phyloP scores from a whole-genome alignment of 2,888 invertebrate genomes.

The Tubulanus polymorphus region DNA sequence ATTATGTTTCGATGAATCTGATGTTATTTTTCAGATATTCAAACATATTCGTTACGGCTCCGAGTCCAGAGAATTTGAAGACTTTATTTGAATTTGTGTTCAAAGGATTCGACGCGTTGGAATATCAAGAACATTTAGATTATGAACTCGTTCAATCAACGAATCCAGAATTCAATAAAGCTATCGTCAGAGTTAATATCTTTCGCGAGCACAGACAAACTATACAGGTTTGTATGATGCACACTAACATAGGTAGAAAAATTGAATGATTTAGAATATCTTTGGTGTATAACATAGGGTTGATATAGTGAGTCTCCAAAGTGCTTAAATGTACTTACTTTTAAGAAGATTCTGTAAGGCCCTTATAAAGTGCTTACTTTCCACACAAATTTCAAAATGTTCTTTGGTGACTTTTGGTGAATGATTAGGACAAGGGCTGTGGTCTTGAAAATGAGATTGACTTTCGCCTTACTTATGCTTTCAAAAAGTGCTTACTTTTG shows the following conservation, averaged over 20 bases:
- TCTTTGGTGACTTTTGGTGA: no score
- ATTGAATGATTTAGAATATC: not conserved
- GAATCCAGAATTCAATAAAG: conserved; percentile 94
- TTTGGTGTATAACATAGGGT: no score
- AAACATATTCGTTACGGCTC: conserved; percentile 95
- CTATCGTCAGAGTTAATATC: conserved; percentile 87
- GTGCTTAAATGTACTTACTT: no score
- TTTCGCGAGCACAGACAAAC: conserved; percentile 88
- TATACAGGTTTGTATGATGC: conserved; percentile 66
- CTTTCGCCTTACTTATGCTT: no score
- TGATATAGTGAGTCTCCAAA: no score
- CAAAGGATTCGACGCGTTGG: conserved; percentile 88
- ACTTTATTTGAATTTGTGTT: conserved; percentile 96
- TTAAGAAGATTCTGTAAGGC: no score
- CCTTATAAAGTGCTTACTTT: no score
- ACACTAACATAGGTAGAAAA: not conserved
- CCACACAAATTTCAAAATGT: no score
- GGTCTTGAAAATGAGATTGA: no score
- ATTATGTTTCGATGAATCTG: no score
- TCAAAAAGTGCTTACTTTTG: no score
- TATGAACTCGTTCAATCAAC: conserved; percentile 92
- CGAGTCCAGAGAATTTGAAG: conserved; percentile 95
- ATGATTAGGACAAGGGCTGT: no score
- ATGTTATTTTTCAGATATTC: conserved; percentile 70
- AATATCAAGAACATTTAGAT: conserved; percentile 88